phyloP scores from a whole-genome alignment of 1,140 invertebrate genomes.

The Hylaeus volcanicus region DNA sequence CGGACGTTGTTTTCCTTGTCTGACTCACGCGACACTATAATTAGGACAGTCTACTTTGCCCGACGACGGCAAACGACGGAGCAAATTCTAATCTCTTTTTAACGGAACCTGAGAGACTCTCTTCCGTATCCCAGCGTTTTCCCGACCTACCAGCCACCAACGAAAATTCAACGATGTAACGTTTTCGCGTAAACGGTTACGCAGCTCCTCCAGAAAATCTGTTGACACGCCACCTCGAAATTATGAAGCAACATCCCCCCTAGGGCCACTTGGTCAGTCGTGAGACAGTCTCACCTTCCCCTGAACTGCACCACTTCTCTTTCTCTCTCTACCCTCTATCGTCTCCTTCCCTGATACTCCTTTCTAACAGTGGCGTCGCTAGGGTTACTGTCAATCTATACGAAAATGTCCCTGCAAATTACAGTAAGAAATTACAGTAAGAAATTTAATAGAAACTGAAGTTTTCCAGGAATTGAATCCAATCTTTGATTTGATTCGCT shows the following conservation, averaged over 20 bases:
- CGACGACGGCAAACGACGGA: background rate
- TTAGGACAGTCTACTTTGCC: slow-evolving; percentile 7
- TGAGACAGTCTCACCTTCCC: slow-evolving; percentile 47
- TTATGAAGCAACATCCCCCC: slow-evolving; percentile 33
- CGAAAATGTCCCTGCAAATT: too few species aligned
- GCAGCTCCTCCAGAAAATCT: slow-evolving; percentile 1
- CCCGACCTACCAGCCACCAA: too few species aligned
- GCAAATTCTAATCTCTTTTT: background rate
- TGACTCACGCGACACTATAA: slow-evolving; percentile 8
- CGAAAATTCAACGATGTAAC: background rate
- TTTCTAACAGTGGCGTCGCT: slow-evolving; percentile 15
- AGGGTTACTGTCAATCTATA: too few species aligned
- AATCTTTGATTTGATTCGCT: too few species aligned
- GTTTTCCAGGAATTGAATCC: too few species aligned
- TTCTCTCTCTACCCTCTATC: background rate
- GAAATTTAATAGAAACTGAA: too few species aligned
- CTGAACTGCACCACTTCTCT: slow-evolving; percentile 1
- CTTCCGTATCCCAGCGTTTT: too few species aligned
- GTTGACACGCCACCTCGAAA: slow-evolving; percentile 30
- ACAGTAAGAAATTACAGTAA: too few species aligned
- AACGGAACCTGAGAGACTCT: too few species aligned
- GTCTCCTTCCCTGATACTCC: slow-evolving; percentile 10
- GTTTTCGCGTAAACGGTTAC: too few species aligned
- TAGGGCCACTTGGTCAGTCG: slow-evolving; percentile 21
- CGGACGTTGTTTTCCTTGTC: slow-evolving; percentile 25